Evolutionary conservation across 2,113 vertebrate species (phyloP).

Genomic region (western clawed frog (Xenopus tropicalis)): UCB_Xtro_10.0 CM004451.2:50937001-50937500

Average conservation of each 20-base stretch:
- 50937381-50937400: conserved; percentile 11
- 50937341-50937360: conserved; percentile 30
- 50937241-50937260: conserved; percentile 37
- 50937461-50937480: not conserved
- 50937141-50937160: conserved; percentile 28
- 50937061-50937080: not conserved
- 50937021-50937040: no score
- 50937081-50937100: not conserved
- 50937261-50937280: conserved; percentile 44
- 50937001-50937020: no score
- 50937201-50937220: conserved; percentile 33
- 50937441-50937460: no score
- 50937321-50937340: conserved; percentile 26
- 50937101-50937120: conserved; percentile 16
- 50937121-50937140: conserved; percentile 20
- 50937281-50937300: conserved; percentile 39
- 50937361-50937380: conserved; percentile 34
- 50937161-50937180: conserved; percentile 17
- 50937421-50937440: not conserved
- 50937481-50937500: not conserved
- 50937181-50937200: conserved; percentile 34
- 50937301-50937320: conserved; percentile 25
- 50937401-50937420: conserved; percentile 28
- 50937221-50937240: conserved; percentile 35
- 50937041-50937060: no score